Conservation (phyloP, 2,888 invertebrate species). For the Tachina grossa region DNA sequence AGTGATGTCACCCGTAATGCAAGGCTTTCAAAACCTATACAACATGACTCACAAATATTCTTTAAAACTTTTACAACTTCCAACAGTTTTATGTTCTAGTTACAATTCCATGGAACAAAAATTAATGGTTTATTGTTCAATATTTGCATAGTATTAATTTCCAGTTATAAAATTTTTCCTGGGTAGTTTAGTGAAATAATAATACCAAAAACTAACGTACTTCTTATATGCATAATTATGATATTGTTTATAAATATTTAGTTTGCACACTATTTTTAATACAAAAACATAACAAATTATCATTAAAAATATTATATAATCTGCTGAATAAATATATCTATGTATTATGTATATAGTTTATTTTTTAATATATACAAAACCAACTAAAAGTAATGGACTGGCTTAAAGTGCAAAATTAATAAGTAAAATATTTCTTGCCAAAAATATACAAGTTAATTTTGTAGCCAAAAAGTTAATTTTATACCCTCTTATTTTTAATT, state of each 20-base stretch:
- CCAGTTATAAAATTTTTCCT: not conserved
- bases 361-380: slow-evolving; percentile 14
- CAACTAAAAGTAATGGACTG: slow-evolving; percentile 28
- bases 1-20: no score
- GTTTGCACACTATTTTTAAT: not conserved
- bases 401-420: not conserved
- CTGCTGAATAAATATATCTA: not conserved
- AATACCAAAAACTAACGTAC: not conserved
- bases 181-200: not conserved
- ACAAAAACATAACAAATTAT: not conserved
- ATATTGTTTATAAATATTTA: not conserved
- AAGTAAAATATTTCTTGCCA: not conserved
- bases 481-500: no score
- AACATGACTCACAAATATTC: no score
- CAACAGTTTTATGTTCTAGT: no score
- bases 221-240: not conserved
- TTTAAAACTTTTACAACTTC: no score
- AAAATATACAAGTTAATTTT: not conserved
- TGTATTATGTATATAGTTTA: not conserved
- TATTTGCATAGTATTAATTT: no score
- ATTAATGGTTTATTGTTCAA: no score
- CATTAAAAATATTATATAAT: not conserved
- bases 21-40: no score
- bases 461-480: no score
- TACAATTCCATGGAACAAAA: not conserved